These are phyloP conservation scores for Lutraria lutraria DNA, from an alignment of 2,888 invertebrate genomes.

Conservation along the genomic window DNA sequence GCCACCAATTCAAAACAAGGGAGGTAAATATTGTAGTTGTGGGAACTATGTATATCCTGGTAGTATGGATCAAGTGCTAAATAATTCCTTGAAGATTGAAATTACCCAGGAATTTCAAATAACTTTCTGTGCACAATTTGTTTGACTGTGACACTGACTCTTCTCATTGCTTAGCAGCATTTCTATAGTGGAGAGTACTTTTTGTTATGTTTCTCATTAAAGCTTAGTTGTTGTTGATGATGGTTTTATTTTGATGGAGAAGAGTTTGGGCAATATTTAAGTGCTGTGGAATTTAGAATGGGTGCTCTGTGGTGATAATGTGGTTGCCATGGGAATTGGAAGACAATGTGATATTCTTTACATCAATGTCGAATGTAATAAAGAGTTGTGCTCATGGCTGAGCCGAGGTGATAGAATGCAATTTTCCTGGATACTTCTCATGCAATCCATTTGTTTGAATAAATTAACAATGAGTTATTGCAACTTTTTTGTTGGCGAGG, in stretches of 20 bases:
- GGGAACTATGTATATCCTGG: no score
- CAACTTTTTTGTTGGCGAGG: not conserved
- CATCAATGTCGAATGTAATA: not conserved
- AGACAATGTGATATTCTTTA: constrained; percentile 11
- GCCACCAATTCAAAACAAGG: no score
- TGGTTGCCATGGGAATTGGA: constrained; percentile 8
- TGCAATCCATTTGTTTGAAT: constrained; percentile 10
- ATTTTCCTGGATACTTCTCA: constrained; percentile 1
- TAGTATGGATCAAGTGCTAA: not conserved
- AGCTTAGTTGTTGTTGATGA: not conserved
- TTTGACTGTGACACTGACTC: not conserved
- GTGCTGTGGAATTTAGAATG: constrained; percentile 13
- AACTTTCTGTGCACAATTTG: not conserved
- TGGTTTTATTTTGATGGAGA: not conserved
- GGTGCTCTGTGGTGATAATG: not conserved
- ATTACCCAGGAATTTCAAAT: not conserved
- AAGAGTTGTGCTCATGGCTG: not conserved
- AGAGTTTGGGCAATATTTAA: not conserved
- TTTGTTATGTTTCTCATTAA: constrained; percentile 3
- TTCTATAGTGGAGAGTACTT: not conserved
- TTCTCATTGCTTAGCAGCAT: not conserved
- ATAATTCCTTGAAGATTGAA: not conserved
- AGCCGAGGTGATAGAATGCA: constrained; percentile 3
- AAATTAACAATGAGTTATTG: constrained; percentile 19
- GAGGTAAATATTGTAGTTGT: no score